phyloP scores from a whole-genome alignment of 2,113 vertebrate genomes.

The Taurulus bubalis region DNA sequence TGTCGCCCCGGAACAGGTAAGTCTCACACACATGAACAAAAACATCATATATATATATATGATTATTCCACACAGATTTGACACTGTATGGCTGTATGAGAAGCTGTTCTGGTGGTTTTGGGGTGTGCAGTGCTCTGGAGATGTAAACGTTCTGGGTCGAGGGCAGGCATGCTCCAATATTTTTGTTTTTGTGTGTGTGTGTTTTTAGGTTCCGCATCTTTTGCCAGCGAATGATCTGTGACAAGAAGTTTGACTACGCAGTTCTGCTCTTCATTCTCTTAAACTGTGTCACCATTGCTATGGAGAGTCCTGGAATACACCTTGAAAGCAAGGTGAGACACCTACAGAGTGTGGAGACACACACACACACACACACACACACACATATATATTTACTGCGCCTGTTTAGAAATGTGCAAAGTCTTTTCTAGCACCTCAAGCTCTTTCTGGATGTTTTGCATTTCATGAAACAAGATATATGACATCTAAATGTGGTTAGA shows the following conservation, averaged over 20 bases:
- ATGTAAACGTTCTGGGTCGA: too few relatives aligned
- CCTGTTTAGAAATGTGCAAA: too few relatives aligned
- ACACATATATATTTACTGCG: too few relatives aligned
- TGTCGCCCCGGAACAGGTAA: background rate
- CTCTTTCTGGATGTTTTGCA: background rate
- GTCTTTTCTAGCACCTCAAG: background rate
- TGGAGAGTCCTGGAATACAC: slow-evolving; percentile 25
- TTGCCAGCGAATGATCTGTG: background rate
- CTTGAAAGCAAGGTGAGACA: slow-evolving; percentile 1
- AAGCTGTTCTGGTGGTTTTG: too few relatives aligned
- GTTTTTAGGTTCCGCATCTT: slow-evolving; percentile 11
- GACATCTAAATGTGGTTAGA: background rate
- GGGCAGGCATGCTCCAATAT: background rate
- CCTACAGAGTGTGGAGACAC: background rate
- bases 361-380: too few relatives aligned
- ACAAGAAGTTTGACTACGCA: background rate
- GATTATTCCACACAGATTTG: too few relatives aligned
- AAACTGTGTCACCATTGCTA: slow-evolving; percentile 31
- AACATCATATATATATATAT: too few relatives aligned
- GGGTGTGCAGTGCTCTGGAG: too few relatives aligned
- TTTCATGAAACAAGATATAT: slow-evolving; percentile 3
- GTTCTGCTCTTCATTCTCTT: slow-evolving; percentile 25
- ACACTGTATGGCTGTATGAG: too few relatives aligned
- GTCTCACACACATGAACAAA: slow-evolving; percentile 41
- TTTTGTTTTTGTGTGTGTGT: background rate